Evolutionary conservation across 2,888 invertebrate genomes (phyloP).

Genomic region (Enchytraeus crypticus): DNA sequence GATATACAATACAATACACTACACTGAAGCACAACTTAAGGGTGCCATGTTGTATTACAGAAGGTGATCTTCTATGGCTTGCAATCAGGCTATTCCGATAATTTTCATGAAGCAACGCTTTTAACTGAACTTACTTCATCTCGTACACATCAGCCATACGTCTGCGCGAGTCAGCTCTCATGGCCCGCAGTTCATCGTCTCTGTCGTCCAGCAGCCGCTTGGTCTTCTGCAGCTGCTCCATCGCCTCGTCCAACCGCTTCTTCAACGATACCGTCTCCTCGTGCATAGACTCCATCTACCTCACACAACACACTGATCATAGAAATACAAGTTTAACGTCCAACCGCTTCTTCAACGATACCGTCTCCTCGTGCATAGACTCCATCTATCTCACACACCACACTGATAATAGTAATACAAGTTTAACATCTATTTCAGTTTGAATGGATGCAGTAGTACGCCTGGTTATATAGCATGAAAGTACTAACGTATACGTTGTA

Average conservation of each 20-base stretch:
- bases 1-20: too few relatives aligned
- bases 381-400: slow-evolving; percentile 34
- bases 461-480: too few relatives aligned
- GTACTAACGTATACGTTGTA: too few relatives aligned
- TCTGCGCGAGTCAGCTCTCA: slow-evolving; percentile 73
- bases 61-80: too few relatives aligned
- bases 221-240: slow-evolving; percentile 57
- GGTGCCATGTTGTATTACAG: too few relatives aligned
- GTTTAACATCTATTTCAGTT: too few relatives aligned
- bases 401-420: background rate
- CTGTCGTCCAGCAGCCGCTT: slow-evolving; percentile 59
- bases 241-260: slow-evolving; percentile 53
- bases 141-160: slow-evolving; percentile 68
- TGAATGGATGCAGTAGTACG: too few relatives aligned
- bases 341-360: slow-evolving; percentile 54
- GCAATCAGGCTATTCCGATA: too few relatives aligned
- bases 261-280: slow-evolving; percentile 48
- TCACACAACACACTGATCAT: too few relatives aligned
- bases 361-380: slow-evolving; percentile 34
- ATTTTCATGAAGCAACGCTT: too few relatives aligned
- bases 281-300: slow-evolving; percentile 36
- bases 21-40: too few relatives aligned
- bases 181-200: slow-evolving; percentile 75
- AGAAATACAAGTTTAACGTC: too few relatives aligned
- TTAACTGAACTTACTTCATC: slow-evolving; percentile 73